A percentile compares a stretch with the other conserved stretches of the same genome.
Evolutionary conservation across 2,113 vertebrate genomes (phyloP).

Genomic region (Marmota monax): DNA sequence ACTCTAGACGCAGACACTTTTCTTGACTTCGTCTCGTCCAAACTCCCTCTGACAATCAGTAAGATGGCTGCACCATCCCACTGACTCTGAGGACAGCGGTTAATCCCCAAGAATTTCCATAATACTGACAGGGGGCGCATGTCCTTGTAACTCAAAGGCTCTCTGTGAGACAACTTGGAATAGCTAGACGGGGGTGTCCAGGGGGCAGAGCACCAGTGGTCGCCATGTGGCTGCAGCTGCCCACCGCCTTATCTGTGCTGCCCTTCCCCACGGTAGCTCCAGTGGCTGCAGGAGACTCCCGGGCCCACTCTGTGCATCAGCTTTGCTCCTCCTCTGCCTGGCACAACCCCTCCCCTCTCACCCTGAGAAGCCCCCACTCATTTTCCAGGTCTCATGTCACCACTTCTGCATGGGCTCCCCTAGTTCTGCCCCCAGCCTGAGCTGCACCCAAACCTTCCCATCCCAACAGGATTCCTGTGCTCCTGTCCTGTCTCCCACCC

Average conservation of each 20-base stretch:
- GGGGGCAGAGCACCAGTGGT: neutral
- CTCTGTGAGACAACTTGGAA: neutral
- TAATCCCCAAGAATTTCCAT: fast-evolving
- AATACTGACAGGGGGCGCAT: too few relatives aligned
- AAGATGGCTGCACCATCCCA: too few relatives aligned
- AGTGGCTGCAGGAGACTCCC: neutral
- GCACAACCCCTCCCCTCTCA: too few relatives aligned
- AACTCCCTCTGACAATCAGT: too few relatives aligned
- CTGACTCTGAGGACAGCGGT: fast-evolving
- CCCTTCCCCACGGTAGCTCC: neutral
- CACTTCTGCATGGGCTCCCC: too few relatives aligned
- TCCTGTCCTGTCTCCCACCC: too few relatives aligned
- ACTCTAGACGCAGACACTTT: fast-evolving
- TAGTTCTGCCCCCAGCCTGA: too few relatives aligned
- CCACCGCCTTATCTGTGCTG: neutral
- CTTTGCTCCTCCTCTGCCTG: neutral
- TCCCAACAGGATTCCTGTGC: too few relatives aligned
- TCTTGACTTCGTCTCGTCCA: neutral
- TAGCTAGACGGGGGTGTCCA: too few relatives aligned
- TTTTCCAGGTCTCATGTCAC: neutral
- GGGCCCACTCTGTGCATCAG: fast-evolving
- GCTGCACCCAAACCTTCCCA: neutral
- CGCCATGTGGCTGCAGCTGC: neutral
- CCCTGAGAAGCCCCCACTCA: neutral
- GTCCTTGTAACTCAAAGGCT: neutral